Evolutionary conservation across 2,888 invertebrate genomes (phyloP).

Genomic region (Hoplodrina ambigua): DNA sequence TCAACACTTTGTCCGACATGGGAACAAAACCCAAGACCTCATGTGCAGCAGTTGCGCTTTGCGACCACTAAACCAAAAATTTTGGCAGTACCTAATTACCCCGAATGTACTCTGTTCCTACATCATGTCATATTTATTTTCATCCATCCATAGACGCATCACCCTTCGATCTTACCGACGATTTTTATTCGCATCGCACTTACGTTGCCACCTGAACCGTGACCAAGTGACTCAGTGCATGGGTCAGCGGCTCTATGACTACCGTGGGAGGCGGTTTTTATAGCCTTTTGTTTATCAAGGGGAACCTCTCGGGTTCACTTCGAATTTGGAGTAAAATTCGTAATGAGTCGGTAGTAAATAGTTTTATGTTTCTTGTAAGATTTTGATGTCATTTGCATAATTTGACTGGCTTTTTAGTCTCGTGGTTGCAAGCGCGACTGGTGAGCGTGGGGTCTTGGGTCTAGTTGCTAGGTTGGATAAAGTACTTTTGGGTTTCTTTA

Average conservation of each 20-base stretch:
- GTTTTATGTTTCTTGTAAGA: neutral
- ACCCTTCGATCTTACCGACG: constrained; percentile 35
- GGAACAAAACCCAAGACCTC: neutral
- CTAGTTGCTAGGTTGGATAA: too few relatives aligned
- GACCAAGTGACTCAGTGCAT: constrained; percentile 69
- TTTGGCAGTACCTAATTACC: too few relatives aligned
- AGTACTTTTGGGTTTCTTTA: too few relatives aligned
- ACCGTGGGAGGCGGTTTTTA: constrained; percentile 74
- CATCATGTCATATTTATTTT: neutral
- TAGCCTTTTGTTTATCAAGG: constrained; percentile 63
- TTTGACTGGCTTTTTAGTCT: too few relatives aligned
- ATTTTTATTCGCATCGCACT: constrained; percentile 47
- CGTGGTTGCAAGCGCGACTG: too few relatives aligned
- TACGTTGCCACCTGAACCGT: constrained; percentile 66
- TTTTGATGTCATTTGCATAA: too few relatives aligned
- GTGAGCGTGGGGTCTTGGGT: too few relatives aligned
- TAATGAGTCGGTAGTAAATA: neutral
- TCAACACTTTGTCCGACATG: too few relatives aligned
- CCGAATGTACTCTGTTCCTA: too few relatives aligned
- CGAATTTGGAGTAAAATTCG: constrained; percentile 40
- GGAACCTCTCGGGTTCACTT: constrained; percentile 36
- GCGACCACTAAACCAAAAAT: too few relatives aligned
- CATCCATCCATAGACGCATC: neutral
- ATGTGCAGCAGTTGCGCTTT: too few relatives aligned
- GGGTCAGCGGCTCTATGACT: constrained; percentile 76